These are phyloP conservation scores for Rhynchopsitta pachyrhyncha DNA, from an alignment of 2,113 vertebrate species.

Conservation along the genomic window DNA sequence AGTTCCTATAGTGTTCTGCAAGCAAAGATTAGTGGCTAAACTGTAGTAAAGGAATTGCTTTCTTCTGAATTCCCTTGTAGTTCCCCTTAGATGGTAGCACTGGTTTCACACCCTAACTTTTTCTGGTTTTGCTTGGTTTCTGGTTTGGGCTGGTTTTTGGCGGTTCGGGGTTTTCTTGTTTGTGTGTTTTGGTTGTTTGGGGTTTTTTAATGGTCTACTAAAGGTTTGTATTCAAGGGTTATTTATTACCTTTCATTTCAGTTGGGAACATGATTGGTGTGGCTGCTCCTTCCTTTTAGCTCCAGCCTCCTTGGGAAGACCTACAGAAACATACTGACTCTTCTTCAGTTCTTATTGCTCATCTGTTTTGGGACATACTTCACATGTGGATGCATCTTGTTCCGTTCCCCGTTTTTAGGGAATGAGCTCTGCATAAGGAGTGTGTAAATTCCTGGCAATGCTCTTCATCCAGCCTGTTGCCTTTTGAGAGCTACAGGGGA, in stretches of 20 bases:
- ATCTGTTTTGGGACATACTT: background rate
- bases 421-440: background rate
- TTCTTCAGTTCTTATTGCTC: background rate
- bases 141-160: accelerated
- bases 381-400: background rate
- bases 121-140: background rate
- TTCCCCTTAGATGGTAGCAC: background rate
- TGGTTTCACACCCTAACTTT: background rate
- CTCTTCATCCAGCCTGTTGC: background rate
- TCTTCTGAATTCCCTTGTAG: background rate
- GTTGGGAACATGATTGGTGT: background rate
- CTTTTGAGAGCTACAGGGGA: background rate
- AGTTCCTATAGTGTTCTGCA: background rate
- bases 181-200: background rate
- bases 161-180: background rate
- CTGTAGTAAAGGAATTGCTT: background rate
- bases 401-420: background rate
- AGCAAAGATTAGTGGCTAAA: background rate
- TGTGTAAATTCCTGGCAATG: background rate
- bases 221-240: background rate
- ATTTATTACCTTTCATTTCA: background rate
- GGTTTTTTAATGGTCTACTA: background rate
- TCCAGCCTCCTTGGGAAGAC: background rate
- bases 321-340: background rate
- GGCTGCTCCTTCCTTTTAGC: constrained; percentile 9